Evolutionary conservation across 2,113 vertebrate genomes (phyloP).

Genomic region (Nibea coibor): DNA sequence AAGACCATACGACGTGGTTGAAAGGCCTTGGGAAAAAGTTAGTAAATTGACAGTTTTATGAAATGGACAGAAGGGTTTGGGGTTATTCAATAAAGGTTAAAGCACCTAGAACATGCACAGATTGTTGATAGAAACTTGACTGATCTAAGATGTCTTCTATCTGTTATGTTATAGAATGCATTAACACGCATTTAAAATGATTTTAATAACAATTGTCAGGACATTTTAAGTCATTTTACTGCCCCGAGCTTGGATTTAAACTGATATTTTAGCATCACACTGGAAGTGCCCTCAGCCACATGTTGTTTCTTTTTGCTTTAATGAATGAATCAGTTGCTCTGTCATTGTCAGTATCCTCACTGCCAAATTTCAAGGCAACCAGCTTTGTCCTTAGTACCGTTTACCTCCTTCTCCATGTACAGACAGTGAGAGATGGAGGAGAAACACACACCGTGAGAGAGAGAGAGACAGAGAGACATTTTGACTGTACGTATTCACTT

Average conservation of each 20-base stretch:
- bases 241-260: constrained; percentile 35
- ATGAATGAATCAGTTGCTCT: constrained; percentile 46
- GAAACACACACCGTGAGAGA: constrained; percentile 20
- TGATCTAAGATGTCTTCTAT: not conserved
- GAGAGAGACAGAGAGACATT: constrained; percentile 37
- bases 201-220: constrained; percentile 23
- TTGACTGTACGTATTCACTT: constrained; percentile 69
- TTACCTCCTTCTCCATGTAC: constrained; percentile 28
- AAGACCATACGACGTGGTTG: not conserved
- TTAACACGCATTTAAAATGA: not conserved
- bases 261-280: constrained; percentile 62
- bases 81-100: not conserved
- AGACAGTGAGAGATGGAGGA: constrained; percentile 38
- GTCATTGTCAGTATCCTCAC: constrained; percentile 55
- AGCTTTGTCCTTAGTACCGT: constrained; percentile 51
- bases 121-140: not conserved
- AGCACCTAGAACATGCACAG: not conserved
- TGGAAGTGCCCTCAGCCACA: constrained; percentile 26
- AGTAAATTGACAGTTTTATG: not conserved
- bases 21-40: too few relatives aligned
- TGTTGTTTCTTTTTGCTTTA: constrained; percentile 49
- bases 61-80: not conserved
- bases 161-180: not conserved
- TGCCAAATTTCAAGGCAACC: constrained; percentile 52
- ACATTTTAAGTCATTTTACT: constrained; percentile 19